Base-by-base conservation (phyloP, 2,888 invertebrate genomes). In the Piscicola geometra region DNA sequence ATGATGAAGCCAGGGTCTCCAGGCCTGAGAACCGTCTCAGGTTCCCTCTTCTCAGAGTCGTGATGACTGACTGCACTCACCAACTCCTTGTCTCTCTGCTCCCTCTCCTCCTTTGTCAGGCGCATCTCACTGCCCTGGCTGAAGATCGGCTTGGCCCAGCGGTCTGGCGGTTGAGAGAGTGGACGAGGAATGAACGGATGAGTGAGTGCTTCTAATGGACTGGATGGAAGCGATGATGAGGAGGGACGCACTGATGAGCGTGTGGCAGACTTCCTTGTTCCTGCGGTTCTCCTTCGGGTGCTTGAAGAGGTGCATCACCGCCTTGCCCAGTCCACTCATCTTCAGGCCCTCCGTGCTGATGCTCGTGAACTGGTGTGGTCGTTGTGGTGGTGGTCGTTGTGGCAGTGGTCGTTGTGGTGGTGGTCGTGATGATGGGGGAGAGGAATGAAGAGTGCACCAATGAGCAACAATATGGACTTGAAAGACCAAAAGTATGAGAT, bases 301-400 rank as follows among this genome's bases (percentile, higher is more conserved):
- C 86, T 99, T 99, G 87, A 94, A 98, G 73, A 99, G 88, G 87
- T 98, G 97, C 99, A 99, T 99, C 0, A 99, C 94, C 64, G 99
- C 98, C 87, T 98, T 98, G 76, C 98, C 98, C 80, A 98, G 94
- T 35, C 97, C 97, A 9, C 96, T 95, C 84, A 93, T 93, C 85
- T 96, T 96, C 81, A 99, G 88, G 76, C 93, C 91, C 64, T 91
- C 90, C 85, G 93, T 92, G 85, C 93, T 93, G 77, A 95, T 90
- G 35, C 90, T 88, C 41, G 95, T 95, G 86, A 96, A 94, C 91
- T 93, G 85, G n/a, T 36, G 15, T 28, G 28, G 36, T 18, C n/a
- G n/a, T n/a, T n/a, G n/a, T n/a, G n/a, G n/a, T n/a, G n/a, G n/a
- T n/a, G n/a, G n/a, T n/a, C n/a, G n/a, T n/a, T n/a, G n/a, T n/a